Evolutionary conservation across 2,888 invertebrate species (phyloP).

Genomic region (Cheilosia vernalis): DNA sequence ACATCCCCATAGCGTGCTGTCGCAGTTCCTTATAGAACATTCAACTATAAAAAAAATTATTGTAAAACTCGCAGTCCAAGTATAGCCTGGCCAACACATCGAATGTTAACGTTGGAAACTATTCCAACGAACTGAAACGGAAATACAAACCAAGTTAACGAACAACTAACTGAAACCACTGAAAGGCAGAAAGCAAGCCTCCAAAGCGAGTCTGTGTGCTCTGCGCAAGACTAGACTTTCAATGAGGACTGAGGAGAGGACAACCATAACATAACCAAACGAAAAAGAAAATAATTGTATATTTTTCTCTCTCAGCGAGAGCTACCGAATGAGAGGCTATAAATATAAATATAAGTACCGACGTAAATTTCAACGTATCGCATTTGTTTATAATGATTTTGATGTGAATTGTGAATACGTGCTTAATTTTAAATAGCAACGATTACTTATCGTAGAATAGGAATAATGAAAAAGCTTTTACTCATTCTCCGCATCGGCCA

Average conservation of each 20-base stretch:
- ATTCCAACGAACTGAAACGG: slow-evolving; percentile 27
- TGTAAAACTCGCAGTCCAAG: background rate
- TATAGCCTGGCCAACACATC: background rate
- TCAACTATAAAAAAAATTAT: background rate
- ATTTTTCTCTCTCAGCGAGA: slow-evolving; percentile 5
- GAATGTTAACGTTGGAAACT: slow-evolving; percentile 4
- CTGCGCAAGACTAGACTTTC: slow-evolving; percentile 50
- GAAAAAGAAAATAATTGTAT: background rate
- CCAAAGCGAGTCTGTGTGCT: background rate
- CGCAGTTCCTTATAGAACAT: background rate
- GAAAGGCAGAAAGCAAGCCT: no score
- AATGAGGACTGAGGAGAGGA: slow-evolving; percentile 4
- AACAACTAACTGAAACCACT: slow-evolving; percentile 28
- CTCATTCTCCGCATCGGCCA: no score
- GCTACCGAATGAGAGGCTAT: background rate
- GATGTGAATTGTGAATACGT: no score
- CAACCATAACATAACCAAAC: background rate
- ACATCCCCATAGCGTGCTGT: background rate
- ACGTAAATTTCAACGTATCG: background rate
- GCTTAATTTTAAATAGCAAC: no score
- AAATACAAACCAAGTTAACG: slow-evolving; percentile 20
- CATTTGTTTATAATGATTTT: no score
- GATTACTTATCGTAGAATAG: no score
- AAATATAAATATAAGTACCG: background rate
- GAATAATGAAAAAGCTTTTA: no score